A percentile compares a stretch with the other conserved stretches of the same genome.
These are phyloP conservation scores for Suricata suricatta DNA, from an alignment of 2,113 vertebrate species.

Conservation along the genomic window DNA sequence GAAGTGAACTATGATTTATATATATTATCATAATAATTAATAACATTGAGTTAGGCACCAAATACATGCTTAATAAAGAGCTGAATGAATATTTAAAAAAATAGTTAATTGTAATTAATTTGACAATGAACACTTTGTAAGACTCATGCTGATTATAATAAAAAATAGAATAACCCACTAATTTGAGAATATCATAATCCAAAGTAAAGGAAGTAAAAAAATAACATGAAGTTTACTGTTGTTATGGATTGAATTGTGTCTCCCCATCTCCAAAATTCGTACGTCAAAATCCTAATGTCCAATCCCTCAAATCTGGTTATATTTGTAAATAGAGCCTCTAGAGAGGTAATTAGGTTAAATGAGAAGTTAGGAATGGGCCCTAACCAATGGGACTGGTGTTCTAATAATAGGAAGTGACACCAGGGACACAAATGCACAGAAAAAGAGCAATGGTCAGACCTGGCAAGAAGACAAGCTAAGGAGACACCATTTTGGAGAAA, in stretches of 20 bases:
- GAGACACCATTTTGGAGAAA: neutral
- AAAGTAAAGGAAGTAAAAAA: neutral
- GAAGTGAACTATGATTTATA: neutral
- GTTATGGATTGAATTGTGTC: neutral
- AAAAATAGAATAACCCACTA: neutral
- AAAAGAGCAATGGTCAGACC: neutral
- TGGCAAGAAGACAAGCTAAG: neutral
- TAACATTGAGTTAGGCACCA: neutral
- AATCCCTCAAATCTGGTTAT: neutral
- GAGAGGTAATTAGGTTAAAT: neutral
- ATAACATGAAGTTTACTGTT: neutral
- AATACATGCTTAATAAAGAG: neutral
- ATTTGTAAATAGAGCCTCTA: neutral
- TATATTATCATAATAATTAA: neutral
- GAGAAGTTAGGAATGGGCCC: neutral
- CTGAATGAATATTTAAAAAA: neutral
- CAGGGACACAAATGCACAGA: neutral
- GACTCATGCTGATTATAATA: neutral
- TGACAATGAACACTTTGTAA: neutral
- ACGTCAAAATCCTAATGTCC: neutral
- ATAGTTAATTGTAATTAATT: neutral
- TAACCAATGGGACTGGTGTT: neutral
- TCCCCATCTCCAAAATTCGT: fast-evolving
- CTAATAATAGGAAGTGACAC: neutral
- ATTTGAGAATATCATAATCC: neutral